Evolutionary conservation across 2,888 invertebrate species (phyloP).

Genomic region (Harpalus rubripes): DNA sequence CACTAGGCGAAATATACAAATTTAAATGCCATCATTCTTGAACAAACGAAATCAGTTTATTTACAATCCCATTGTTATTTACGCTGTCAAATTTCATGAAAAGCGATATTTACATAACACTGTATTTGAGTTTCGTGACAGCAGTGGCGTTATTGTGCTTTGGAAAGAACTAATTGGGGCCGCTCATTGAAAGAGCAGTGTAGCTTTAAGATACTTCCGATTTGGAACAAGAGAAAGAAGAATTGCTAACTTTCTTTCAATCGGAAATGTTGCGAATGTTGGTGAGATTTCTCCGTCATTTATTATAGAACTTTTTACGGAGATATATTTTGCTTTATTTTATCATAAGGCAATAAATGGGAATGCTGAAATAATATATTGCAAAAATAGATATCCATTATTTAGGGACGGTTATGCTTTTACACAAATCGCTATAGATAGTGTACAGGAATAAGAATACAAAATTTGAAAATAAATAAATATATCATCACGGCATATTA

Average conservation of each 20-base stretch:
- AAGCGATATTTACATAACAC: conserved; percentile 18
- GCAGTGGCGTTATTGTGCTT: conserved; percentile 21
- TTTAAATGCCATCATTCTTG: conserved; percentile 32
- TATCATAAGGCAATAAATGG: neutral
- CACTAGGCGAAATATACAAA: conserved; percentile 8
- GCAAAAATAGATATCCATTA: too few species aligned
- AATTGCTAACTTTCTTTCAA: conserved; percentile 18
- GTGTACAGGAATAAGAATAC: too few species aligned
- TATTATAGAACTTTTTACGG: neutral
- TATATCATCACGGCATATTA: too few species aligned
- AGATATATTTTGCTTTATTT: conserved; percentile 4
- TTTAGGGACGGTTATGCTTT: too few species aligned
- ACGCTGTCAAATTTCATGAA: conserved; percentile 31
- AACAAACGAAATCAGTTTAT: conserved; percentile 35
- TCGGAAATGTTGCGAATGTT: conserved; percentile 11
- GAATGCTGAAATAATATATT: neutral
- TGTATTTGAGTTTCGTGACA: conserved; percentile 16
- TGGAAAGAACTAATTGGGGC: conserved; percentile 27
- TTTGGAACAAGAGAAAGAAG: conserved; percentile 11
- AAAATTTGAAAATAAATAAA: too few species aligned
- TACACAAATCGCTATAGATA: too few species aligned
- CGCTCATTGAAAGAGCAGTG: conserved; percentile 7
- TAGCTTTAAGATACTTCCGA: conserved; percentile 24
- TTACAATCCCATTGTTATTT: conserved; percentile 25
- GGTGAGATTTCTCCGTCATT: neutral